Evolutionary conservation across 2,888 invertebrate genomes (phyloP), one percentile per base, ranked within the genome.

Genomic region (Lasioglossum vierecki): DNA sequence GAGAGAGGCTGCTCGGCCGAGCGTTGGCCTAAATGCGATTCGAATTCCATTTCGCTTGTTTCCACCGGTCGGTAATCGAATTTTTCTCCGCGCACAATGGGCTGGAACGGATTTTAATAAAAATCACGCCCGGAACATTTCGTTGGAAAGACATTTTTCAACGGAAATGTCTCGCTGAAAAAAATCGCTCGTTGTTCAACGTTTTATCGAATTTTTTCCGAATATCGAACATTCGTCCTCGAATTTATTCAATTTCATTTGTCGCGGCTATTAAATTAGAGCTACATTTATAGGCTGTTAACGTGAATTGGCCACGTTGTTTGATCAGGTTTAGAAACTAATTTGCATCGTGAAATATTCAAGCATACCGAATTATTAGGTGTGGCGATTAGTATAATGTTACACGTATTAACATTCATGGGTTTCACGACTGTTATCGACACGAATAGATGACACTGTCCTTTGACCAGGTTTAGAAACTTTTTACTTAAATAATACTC

Each of bases 31-130:
- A 66, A 71, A 70, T 75, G 44, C 15, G 75, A 57, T 70, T 63
- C 84, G 60, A 84, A 84, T 84, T 71, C 79, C 84, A 79, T 84
- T 79, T 83, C 74, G 84, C 57, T 35, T 60, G 84, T 83, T 84
- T 84, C 84, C 75, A 75, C 79, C 75, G 84, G 68, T 84, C 84
- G 79, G 60, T 75, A 84, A 84, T 84, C 79, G 75, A 84, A 84
- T 84, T 84, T 84, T 84, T 77, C 76, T 49, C 9, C 75, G 75
- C 44, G 84, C 66, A 72, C 84, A 84, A 84, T 84, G 84, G 75
- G 2, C 71, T 46, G 79, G 74, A 76, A 74, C 66, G 71, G 75
- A 79, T 84, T 84, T 84, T 84, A 84, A 84, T 79, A 79, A 84
- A 84, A 84, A 84, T 79, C 79, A 46, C 68, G 11, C 26, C 13